These are phyloP conservation scores for Tauraco hartlaubi DNA, from an alignment of 2,797 vertebrate species.

Conservation along the genomic window DNA sequence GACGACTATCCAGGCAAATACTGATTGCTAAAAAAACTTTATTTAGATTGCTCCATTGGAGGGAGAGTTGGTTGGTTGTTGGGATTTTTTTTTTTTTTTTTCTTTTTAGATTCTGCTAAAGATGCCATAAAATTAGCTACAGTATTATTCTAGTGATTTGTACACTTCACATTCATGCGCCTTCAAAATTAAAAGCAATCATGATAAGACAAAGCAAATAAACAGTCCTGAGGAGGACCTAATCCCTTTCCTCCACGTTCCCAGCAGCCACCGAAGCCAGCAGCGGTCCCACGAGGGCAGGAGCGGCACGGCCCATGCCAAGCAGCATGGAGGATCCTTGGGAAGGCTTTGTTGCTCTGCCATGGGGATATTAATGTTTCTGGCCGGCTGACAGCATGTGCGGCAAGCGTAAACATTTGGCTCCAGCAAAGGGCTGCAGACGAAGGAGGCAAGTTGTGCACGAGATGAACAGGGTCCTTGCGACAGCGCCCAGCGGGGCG, in stretches of 20 bases:
- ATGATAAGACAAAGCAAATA: slow-evolving; percentile 6
- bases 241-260: not conserved
- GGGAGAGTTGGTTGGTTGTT: not conserved
- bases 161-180: not conserved
- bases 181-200: slow-evolving; percentile 21
- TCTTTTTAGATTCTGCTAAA: not conserved
- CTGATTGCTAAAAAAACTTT: slow-evolving; percentile 9
- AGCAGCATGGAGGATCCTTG: fast-evolving
- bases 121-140: not conserved
- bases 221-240: not conserved
- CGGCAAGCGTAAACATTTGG: not conserved
- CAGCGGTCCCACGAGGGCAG: not conserved
- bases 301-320: fast-evolving
- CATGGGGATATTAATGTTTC: not conserved
- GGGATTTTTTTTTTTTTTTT: not conserved
- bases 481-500: fast-evolving
- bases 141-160: not conserved
- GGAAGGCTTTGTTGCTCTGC: not conserved
- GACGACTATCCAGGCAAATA: slow-evolving; percentile 10
- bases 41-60: not conserved
- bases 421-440: not conserved
- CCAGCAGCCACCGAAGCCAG: not conserved
- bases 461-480: not conserved
- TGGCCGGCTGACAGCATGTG: not conserved
- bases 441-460: fast-evolving